Base-by-base conservation (phyloP, 2,113 vertebrate species). In the Salvelinus fontinalis region DNA sequence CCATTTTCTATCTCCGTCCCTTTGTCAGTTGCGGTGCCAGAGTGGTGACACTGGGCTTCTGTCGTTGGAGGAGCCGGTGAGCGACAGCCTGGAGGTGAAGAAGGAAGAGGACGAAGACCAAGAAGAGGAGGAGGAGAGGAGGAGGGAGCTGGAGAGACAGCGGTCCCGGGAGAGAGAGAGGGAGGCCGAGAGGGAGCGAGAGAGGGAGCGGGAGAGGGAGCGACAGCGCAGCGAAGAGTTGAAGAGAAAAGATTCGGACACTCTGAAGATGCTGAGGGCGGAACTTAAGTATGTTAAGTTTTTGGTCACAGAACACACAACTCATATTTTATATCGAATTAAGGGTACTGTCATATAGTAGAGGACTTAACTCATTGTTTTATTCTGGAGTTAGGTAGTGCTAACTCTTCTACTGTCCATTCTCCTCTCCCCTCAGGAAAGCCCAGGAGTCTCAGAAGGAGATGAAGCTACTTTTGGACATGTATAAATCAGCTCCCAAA, bases 391-490 rank as follows among this genome's bases (percentile, higher is more conserved):
- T 44, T 44, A 44, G 39, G 9, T 44, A 44, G 39, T 44, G 51
- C 5, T 54, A 57, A 20, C n/a, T 14, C 5, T 20, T 18, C 71
- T 24, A 70, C 22, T 27, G 20, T 44, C 3, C 9, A 11, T 44
- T 44, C 44, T 64, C 49, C 8, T 9, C 48, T 11, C 67, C 27
- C 57, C 66, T 67, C 77, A 97, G 96, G 86, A 98, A 97, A 92
- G 96, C 96, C 39, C 96, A 97, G 77, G 97, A 98, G 85, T 97
- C 95, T 64, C 97, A 98, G 90, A 97, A 97, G 86, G 97, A 98
- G 90, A 97, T 98, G 96, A 97, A 97, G 77, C 88, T 98, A 48
- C 84, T 98, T 57, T 76, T 98, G 79, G 97, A 98, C 84, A 98
- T 98, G 97, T 97, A 98, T 76, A 97, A 97, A 80, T 97, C 96